Evolutionary conservation across 1,140 invertebrate genomes (phyloP).

Genomic region (Nymphalis io): DNA sequence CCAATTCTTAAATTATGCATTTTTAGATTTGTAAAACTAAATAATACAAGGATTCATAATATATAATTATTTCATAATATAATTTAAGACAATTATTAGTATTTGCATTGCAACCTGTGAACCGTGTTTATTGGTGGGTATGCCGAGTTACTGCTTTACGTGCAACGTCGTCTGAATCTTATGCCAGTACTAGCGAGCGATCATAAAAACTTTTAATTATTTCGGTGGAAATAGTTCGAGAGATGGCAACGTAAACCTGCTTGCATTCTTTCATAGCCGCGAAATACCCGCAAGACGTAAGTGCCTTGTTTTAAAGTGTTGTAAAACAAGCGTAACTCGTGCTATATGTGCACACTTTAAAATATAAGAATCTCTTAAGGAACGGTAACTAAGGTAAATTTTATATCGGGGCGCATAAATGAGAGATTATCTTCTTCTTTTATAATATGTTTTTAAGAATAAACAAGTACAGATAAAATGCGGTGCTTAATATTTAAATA

Average conservation of each 20-base stretch:
- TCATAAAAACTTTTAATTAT: conserved; percentile 79
- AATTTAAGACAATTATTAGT: conserved; percentile 14
- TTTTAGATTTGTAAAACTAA: too few species aligned
- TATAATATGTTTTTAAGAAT: neutral
- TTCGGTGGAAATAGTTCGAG: conserved; percentile 63
- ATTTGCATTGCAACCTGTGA: conserved; percentile 41
- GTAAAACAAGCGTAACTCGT: conserved; percentile 71
- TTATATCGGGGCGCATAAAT: conserved; percentile 10
- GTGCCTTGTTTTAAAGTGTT: conserved; percentile 75
- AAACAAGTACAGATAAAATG: neutral
- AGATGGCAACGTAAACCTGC: conserved; percentile 71
- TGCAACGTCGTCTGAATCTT: conserved; percentile 46
- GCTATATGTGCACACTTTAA: conserved; percentile 49
- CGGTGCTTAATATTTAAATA: too few species aligned
- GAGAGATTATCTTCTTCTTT: conserved; percentile 4
- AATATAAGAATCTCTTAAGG: conserved; percentile 45
- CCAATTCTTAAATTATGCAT: too few species aligned
- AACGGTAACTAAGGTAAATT: conserved; percentile 16
- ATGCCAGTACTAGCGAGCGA: conserved; percentile 49
- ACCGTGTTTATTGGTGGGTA: conserved; percentile 44
- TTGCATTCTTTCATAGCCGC: conserved; percentile 67
- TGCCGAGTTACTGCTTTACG: conserved; percentile 35
- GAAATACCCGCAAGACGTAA: conserved; percentile 59
- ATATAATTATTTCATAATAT: too few species aligned
- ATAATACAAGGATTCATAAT: too few species aligned